Conservation (phyloP, 2,888 invertebrate species). For the Alloplasta piceator region DNA sequence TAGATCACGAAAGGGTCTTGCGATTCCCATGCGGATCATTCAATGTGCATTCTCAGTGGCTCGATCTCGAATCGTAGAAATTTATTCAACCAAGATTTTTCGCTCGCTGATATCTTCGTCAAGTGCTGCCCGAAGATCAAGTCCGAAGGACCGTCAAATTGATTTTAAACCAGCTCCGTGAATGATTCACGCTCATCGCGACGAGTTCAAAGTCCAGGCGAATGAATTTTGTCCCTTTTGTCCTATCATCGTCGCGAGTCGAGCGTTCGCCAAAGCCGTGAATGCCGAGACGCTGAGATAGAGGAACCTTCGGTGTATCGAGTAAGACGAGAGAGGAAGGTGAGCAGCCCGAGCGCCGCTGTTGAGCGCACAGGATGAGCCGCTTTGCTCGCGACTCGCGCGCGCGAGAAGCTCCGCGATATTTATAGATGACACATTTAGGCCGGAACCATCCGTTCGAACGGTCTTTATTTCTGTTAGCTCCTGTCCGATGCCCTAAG, state of each 20-base stretch:
- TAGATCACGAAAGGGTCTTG: too few species aligned
- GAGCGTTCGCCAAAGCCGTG: constrained; percentile 38
- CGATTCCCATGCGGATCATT: too few species aligned
- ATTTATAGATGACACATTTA: constrained; percentile 83
- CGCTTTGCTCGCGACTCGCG: constrained; percentile 46
- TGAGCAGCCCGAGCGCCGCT: constrained; percentile 27
- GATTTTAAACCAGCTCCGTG: too few species aligned
- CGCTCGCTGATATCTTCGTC: neutral
- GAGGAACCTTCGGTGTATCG: constrained; percentile 4
- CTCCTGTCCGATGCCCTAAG: constrained; percentile 37
- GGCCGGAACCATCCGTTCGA: constrained; percentile 75
- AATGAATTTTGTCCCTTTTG: constrained; percentile 55
- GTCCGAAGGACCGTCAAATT: too few species aligned
- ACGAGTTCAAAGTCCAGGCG: constrained; percentile 45
- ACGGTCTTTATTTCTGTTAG: constrained; percentile 78
- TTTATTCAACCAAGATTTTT: too few species aligned
- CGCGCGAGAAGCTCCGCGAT: constrained; percentile 67
- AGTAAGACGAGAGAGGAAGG: constrained; percentile 38
- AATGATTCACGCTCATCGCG: constrained; percentile 17
- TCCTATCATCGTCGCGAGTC: constrained; percentile 14
- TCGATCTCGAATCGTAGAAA: too few species aligned
- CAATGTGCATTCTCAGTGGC: too few species aligned
- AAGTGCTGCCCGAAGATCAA: neutral
- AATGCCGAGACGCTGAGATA: constrained; percentile 45
- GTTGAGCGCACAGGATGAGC: constrained; percentile 47